These are phyloP conservation scores for Amblyornis subalaris DNA, from an alignment of 2,113 vertebrate genomes.

Conservation along the genomic window DNA sequence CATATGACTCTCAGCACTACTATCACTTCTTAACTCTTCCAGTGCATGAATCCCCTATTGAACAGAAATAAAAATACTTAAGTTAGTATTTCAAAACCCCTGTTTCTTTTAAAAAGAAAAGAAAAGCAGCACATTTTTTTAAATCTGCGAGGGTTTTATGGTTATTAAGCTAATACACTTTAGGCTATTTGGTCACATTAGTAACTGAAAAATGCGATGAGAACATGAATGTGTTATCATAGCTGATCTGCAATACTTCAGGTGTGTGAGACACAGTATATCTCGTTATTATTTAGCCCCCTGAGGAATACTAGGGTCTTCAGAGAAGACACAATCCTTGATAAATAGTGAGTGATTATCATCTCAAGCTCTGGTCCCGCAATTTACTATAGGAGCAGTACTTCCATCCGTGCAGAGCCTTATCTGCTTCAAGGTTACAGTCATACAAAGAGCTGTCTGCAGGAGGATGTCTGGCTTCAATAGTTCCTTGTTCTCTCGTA, in stretches of 20 bases:
- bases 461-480: slow-evolving; percentile 11
- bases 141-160: neutral
- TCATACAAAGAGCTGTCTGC: neutral
- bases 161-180: slow-evolving; percentile 10
- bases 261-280: neutral
- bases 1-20: neutral
- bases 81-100: neutral
- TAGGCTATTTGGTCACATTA: slow-evolving; percentile 41
- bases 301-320: neutral
- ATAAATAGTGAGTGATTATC: slow-evolving; percentile 28
- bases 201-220: neutral
- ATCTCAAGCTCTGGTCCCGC: neutral
- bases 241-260: slow-evolving; percentile 26
- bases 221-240: neutral
- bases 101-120: neutral
- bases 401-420: neutral
- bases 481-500: neutral
- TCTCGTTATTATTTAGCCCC: slow-evolving; percentile 21
- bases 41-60: neutral
- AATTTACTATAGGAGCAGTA: neutral
- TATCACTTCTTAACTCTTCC: slow-evolving; percentile 25
- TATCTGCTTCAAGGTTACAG: slow-evolving; percentile 20
- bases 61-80: slow-evolving; percentile 6
- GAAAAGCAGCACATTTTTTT: neutral
- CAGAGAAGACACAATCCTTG: neutral